Base-by-base conservation (phyloP, 2,888 invertebrate genomes). In the Monochamus alternatus region DNA sequence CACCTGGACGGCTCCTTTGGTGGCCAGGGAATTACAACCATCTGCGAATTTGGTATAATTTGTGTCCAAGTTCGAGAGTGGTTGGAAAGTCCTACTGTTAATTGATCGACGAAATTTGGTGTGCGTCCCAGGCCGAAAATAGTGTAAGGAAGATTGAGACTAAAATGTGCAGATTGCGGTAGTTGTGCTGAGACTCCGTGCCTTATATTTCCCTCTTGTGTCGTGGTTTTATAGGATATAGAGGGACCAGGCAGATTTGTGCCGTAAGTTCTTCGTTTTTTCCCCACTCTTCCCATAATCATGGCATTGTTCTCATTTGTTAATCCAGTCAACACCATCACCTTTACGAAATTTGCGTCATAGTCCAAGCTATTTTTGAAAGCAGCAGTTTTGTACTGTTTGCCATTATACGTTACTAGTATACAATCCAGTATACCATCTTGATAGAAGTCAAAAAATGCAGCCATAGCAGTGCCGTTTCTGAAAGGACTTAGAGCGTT, bases 91-190 rank as follows among this genome's bases (percentile, higher is more conserved):
- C 97, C 96, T 2, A 98, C 96, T 73, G 93, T 93, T 51, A 99
- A 90, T 10, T 92, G 93, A 86, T 99, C 98, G 0, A 99, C 96
- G 90, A 99, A 99, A 90, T 99, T 99, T 1, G 99, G 98, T 52
- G 98, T 98, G 75, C 98, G 93, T 3, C 99, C 99, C n/a, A 99
- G 91, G 2, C 99, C 99, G 89, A 99, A 99, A 80, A 98, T 95
- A 0, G 95, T 95, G 88, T 97, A 99, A 0, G 99, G 99, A 73
- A 98, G 90, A 88, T 98, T 97, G n/a, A 99, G 91, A 2, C 97
- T 93, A 87, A 95, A 95, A 87, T 98, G 95, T 1, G 97, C 96
- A 32, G 97, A 97, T 88, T 98, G 98, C 0, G 97, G 94, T 64
- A 98, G 88, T 87, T 99, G 98, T 0, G 95, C 94, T 69, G 96